These are phyloP conservation scores for Diloba caeruleocephala DNA, from an alignment of 2,888 invertebrate species.

Conservation along the genomic window DNA sequence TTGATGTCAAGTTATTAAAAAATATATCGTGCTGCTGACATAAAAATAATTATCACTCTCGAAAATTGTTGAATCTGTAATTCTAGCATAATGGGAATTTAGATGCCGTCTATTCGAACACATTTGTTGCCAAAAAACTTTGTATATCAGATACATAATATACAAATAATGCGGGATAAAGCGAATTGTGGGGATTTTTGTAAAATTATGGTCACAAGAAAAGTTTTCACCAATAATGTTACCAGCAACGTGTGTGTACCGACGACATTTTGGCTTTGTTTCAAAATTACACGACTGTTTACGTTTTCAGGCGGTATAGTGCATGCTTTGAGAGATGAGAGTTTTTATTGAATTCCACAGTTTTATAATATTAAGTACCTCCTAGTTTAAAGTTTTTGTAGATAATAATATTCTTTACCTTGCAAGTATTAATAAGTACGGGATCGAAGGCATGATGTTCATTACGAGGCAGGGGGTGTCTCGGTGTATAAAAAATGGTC, in stretches of 20 bases:
- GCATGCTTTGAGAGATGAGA: slow-evolving; percentile 14
- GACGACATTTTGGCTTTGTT: slow-evolving; percentile 53
- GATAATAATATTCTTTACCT: no score
- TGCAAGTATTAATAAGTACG: no score
- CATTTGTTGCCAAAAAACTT: slow-evolving; percentile 12
- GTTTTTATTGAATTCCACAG: slow-evolving; percentile 17
- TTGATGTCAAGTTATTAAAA: background rate
- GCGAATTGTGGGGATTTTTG: slow-evolving; percentile 11
- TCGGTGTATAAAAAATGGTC: no score
- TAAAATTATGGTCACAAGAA: slow-evolving; percentile 19
- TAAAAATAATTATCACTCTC: background rate
- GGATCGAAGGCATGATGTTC: no score
- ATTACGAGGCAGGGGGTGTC: no score
- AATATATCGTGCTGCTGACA: background rate
- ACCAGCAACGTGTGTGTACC: slow-evolving; percentile 27
- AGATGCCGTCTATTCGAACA: slow-evolving; percentile 1
- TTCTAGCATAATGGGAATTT: slow-evolving; percentile 3
- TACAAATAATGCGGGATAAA: slow-evolving; percentile 18
- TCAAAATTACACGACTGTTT: slow-evolving; percentile 52
- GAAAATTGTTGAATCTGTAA: background rate
- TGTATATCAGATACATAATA: slow-evolving; percentile 6
- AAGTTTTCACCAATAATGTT: slow-evolving; percentile 38
- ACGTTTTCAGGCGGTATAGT: slow-evolving; percentile 41
- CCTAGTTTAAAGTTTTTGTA: no score
- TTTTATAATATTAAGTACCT: slow-evolving; percentile 7